These are phyloP conservation scores for Fopius arisanus DNA, from an alignment of 1,140 invertebrate species.

Conservation along the genomic window DNA sequence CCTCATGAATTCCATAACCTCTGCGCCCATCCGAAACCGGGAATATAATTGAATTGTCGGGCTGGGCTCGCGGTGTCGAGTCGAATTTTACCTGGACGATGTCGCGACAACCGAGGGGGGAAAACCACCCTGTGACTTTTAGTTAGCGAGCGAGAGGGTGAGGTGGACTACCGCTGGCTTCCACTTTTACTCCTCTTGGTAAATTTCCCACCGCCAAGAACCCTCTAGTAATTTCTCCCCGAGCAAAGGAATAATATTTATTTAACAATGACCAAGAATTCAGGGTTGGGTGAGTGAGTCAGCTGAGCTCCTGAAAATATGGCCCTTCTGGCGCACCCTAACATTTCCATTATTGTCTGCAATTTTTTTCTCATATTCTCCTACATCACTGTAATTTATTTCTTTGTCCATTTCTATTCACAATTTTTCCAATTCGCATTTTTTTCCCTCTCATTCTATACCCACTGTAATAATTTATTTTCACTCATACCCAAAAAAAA, in stretches of 20 bases:
- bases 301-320: neutral
- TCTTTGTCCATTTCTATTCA: too few species aligned
- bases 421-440: too few species aligned
- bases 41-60: constrained; percentile 59
- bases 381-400: too few species aligned
- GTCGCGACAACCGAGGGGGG: neutral
- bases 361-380: too few species aligned
- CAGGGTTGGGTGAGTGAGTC: neutral
- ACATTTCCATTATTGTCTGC: neutral
- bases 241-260: constrained; percentile 8
- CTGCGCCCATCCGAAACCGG: neutral
- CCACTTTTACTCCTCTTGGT: constrained; percentile 35
- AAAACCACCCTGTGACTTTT: neutral
- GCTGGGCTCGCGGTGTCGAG: constrained; percentile 40
- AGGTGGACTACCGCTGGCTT: neutral
- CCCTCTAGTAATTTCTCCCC: constrained; percentile 7
- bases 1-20: neutral
- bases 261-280: constrained; percentile 12
- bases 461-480: too few species aligned
- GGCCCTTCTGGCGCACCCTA: neutral
- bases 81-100: constrained; percentile 31
- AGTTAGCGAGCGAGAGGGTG: neutral
- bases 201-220: neutral
- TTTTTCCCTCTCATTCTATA: too few species aligned
- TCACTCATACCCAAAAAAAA: too few species aligned